Conservation (phyloP, 1,140 invertebrate species). For the Platorchestia sp. region DNA sequence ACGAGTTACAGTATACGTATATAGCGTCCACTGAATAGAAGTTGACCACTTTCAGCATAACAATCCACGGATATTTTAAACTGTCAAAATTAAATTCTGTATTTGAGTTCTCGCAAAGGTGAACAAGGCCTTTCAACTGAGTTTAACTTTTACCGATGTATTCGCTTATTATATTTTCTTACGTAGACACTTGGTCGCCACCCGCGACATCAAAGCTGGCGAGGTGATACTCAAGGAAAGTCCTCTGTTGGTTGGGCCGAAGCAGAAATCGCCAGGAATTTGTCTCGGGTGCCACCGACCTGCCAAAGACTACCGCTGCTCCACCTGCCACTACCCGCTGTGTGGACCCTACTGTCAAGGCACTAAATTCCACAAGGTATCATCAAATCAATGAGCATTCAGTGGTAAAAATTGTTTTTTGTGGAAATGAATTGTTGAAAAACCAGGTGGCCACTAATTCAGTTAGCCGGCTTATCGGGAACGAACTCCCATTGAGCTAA, state of each 20-base stretch:
- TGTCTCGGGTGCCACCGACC: slow-evolving; percentile 60
- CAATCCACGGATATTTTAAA: background rate
- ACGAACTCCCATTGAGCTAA: background rate
- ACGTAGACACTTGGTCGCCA: slow-evolving; percentile 77
- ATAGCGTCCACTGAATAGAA: background rate
- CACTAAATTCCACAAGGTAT: slow-evolving; percentile 56
- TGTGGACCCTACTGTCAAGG: slow-evolving; percentile 52
- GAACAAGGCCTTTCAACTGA: background rate
- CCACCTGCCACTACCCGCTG: slow-evolving; percentile 55
- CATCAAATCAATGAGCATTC: background rate
- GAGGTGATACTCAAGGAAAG: slow-evolving; percentile 81
- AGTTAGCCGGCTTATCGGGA: background rate
- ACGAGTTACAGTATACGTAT: background rate
- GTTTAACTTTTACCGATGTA: background rate
- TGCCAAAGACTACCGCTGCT: slow-evolving; percentile 36
- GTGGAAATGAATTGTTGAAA: background rate
- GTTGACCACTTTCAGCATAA: background rate
- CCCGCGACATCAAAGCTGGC: slow-evolving; percentile 79
- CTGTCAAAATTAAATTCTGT: background rate
- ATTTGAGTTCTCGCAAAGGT: background rate
- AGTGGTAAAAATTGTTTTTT: background rate
- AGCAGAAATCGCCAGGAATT: slow-evolving; percentile 58
- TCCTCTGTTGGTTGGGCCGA: slow-evolving; percentile 79
- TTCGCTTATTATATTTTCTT: background rate
- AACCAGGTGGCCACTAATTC: background rate